Base-by-base conservation (phyloP, 2,888 invertebrate species). In the Mechanitis messenoides region DNA sequence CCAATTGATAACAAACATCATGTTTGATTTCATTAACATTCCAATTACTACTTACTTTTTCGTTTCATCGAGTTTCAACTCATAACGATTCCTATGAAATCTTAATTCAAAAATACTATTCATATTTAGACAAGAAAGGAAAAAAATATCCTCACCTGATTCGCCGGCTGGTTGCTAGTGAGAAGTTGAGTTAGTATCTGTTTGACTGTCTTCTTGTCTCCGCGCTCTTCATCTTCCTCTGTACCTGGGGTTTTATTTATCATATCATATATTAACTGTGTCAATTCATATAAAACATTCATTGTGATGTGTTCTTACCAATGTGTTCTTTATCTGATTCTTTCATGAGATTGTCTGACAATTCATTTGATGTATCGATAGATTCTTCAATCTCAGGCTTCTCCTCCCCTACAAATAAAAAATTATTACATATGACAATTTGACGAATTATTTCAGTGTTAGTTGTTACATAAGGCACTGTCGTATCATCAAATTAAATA, bases 221-320 rank as follows among this genome's bases (percentile, higher is more conserved):
- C 87, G 61, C 79, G 85, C 47, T 91, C 91, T 65, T 91, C 91
- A 33, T 91, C 91, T 58, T 90, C 90, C 46, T 90, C 90, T 0
- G 74, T 75, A 28, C 71, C 71, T 73, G 12, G 20, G 20, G 20
- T 0, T 20, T 20, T 20, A 20, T 20, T 20, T 20, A 20, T 20
- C 20, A 20, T 20, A 20, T 20, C 0, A 20, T 20, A 20, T 20
- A 45, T 11, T 9, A 38, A 1, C 3, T 33, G 12, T 45, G 3
- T 6, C 2, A 55, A 0, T 31, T 5, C 35, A 38, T 38, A 9
- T 12, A 58, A 59, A 45, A n/a, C 12, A 28, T 33, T 33, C 33
- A 9, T 42, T 42, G 7, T 9, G 3, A 9, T 6, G 11, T 42
- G 45, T 50, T 64, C 70, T 79, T 78, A 67, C 73, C 73, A 58